Evolutionary conservation across 2,797 vertebrate genomes (phyloP).

Genomic region (Anolis apletophallus): DNA sequence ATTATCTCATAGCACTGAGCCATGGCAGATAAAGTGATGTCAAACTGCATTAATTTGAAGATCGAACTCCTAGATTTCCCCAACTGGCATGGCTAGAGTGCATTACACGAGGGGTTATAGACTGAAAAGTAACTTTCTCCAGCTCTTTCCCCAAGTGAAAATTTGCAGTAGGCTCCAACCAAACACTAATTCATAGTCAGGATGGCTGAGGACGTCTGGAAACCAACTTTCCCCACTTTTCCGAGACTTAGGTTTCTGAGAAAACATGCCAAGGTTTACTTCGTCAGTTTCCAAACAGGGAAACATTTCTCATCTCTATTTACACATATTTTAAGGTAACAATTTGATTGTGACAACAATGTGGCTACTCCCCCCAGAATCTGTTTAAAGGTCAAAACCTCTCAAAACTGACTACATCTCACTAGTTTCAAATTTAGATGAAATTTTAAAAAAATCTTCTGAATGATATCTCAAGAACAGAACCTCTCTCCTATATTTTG

Average conservation of each 20-base stretch:
- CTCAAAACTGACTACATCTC: neutral
- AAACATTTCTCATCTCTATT: accelerated
- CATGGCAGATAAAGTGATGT: too few species aligned
- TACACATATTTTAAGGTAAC: neutral
- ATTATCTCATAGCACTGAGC: too few species aligned
- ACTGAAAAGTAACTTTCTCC: too few species aligned
- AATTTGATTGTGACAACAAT: accelerated
- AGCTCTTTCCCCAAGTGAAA: too few species aligned
- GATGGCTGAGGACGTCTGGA: neutral
- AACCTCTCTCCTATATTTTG: neutral
- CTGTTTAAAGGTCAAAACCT: conserved; percentile 7
- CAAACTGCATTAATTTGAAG: too few species aligned
- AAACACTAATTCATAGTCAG: too few species aligned
- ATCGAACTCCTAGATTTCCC: too few species aligned
- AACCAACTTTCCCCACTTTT: neutral
- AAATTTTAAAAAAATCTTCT: conserved; percentile 17
- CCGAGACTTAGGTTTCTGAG: neutral
- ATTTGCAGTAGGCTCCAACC: too few species aligned
- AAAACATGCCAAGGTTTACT: neutral
- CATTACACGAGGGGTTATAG: too few species aligned
- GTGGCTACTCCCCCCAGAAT: neutral
- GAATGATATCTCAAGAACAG: neutral
- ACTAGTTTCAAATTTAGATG: neutral
- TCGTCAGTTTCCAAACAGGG: neutral
- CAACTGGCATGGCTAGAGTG: too few species aligned